phyloP scores from a whole-genome alignment of 2,113 vertebrate species.

The Polyodon spathula region DNA sequence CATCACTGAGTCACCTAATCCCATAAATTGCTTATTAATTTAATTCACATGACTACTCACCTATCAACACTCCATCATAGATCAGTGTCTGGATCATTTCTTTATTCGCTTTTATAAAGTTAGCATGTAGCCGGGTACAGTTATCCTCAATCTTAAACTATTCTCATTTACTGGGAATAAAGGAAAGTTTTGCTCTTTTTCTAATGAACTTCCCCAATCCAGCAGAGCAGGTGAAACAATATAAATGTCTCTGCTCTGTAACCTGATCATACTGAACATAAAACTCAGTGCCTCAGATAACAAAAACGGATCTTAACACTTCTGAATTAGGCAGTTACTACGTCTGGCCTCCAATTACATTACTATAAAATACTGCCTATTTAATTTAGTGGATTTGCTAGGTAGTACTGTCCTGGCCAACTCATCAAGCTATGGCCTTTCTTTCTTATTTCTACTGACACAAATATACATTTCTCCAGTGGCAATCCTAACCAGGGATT shows the following conservation, averaged over 20 bases:
- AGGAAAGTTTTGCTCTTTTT: not conserved
- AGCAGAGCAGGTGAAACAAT: not conserved
- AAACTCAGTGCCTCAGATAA: not conserved
- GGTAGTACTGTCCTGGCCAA: too few species aligned
- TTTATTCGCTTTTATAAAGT: constrained; percentile 1
- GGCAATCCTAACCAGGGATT: too few species aligned
- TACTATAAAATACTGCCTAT: too few species aligned
- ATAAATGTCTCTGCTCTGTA: constrained; percentile 1
- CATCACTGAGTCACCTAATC: constrained; percentile 11
- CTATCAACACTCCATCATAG: constrained; percentile 21
- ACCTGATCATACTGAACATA: not conserved
- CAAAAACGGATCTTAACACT: too few species aligned
- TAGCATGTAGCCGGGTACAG: constrained; percentile 1
- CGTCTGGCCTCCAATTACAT: not conserved
- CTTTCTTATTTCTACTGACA: not conserved
- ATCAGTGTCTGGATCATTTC: constrained; percentile 5
- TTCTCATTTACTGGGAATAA: constrained; percentile 11
- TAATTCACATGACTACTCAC: constrained; percentile 12
- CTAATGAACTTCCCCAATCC: not conserved
- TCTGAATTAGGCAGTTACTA: not conserved
- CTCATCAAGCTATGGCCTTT: not conserved
- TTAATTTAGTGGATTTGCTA: too few species aligned
- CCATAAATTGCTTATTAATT: constrained; percentile 18
- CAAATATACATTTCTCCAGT: not conserved
- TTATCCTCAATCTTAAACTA: not conserved